Evolutionary conservation across 2,797 vertebrate genomes (phyloP).

Genomic region (Rhincodon typus): DNA sequence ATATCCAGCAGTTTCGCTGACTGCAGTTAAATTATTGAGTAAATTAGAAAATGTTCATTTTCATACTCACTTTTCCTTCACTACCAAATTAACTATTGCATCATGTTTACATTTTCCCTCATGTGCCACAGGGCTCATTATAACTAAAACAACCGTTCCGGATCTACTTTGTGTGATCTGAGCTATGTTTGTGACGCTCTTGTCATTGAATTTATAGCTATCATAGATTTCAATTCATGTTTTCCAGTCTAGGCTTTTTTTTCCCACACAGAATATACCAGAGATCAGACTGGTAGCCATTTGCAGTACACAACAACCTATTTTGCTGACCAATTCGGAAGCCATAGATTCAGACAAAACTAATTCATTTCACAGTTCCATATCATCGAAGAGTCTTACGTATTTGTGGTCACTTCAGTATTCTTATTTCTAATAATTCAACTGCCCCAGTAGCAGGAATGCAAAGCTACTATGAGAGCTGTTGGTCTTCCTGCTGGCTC

Average conservation of each 20-base stretch:
- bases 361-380: not conserved
- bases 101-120: constrained; percentile 1
- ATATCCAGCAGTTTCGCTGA: not conserved
- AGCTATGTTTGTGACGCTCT: not conserved
- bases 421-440: not conserved
- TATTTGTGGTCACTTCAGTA: not conserved
- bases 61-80: not conserved
- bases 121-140: not conserved
- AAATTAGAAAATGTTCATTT: not conserved
- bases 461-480: not conserved
- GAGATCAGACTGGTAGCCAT: constrained; percentile 10
- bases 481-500: not conserved
- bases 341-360: not conserved
- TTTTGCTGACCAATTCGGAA: constrained; percentile 17
- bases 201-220: constrained; percentile 8
- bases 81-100: not conserved
- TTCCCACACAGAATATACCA: not conserved
- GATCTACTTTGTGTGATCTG: not conserved
- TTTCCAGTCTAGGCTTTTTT: not conserved
- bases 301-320: constrained; percentile 23
- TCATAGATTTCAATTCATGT: constrained; percentile 22
- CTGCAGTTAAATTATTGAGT: constrained; percentile 22
- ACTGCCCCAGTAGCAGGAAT: not conserved
- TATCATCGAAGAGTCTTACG: not conserved
- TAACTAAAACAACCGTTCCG: not conserved